Evolutionary conservation across 2,888 invertebrate genomes (phyloP).

Genomic region (Netelia inedita): DNA sequence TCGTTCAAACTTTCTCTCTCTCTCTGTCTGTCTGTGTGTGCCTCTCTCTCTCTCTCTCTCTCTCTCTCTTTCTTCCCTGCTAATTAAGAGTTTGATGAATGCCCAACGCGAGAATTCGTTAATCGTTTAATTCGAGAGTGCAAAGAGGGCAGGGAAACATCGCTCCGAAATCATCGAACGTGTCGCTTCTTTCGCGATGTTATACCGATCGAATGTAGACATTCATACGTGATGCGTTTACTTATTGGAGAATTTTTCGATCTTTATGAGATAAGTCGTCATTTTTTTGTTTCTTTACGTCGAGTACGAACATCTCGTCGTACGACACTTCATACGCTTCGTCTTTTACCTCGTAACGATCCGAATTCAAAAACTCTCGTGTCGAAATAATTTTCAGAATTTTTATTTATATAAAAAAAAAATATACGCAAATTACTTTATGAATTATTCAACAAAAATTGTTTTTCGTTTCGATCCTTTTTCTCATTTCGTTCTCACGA

Average conservation of each 20-base stretch:
- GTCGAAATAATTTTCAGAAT: too few species aligned
- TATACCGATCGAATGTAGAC: conserved; percentile 64
- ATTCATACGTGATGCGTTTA: conserved; percentile 68
- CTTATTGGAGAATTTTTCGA: conserved; percentile 62
- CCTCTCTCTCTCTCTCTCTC: too few species aligned
- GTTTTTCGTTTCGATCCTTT: too few species aligned
- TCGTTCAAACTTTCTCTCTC: conserved; percentile 54
- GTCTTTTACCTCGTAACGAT: neutral
- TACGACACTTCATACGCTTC: neutral
- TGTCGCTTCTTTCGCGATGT: conserved; percentile 62
- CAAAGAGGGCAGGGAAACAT: conserved; percentile 51
- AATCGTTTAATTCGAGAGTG: conserved; percentile 68
- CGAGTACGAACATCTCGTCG: neutral
- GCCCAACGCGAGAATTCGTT: conserved; percentile 67
- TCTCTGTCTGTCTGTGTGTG: too few species aligned
- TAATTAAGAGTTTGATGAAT: conserved; percentile 72
- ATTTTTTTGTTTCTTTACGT: conserved; percentile 15
- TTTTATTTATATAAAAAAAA: too few species aligned
- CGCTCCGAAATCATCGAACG: conserved; percentile 62
- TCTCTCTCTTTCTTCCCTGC: conserved; percentile 24
- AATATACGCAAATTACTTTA: too few species aligned
- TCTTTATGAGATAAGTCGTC: conserved; percentile 4
- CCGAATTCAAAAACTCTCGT: too few species aligned
- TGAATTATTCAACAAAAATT: too few species aligned
- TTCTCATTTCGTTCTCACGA: too few species aligned